phyloP scores from a whole-genome alignment of 1,140 invertebrate species.

The Calliopsis andreniformis region DNA sequence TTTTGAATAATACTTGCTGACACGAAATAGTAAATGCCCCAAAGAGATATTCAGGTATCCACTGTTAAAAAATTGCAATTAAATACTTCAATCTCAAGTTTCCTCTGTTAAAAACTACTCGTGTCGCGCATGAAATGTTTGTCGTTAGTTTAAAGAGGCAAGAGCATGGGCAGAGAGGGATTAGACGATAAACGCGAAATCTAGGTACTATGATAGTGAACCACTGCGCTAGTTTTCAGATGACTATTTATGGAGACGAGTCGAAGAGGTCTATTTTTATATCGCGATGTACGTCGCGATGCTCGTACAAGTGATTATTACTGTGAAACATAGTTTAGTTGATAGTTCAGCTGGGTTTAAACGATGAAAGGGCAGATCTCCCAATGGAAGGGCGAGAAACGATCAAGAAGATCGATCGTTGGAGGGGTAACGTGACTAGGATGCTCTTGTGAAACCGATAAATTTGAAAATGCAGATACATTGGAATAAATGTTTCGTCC shows the following conservation, averaged over 20 bases:
- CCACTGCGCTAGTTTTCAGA: constrained; percentile 44
- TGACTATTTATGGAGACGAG: constrained; percentile 38
- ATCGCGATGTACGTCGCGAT: constrained; percentile 50
- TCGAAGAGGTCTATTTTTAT: constrained; percentile 59
- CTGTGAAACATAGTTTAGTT: constrained; percentile 37
- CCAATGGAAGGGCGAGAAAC: too few relatives aligned
- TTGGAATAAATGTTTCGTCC: too few relatives aligned
- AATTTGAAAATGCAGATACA: too few relatives aligned
- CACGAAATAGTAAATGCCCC: too few relatives aligned
- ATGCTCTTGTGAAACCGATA: too few relatives aligned
- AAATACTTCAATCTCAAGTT: neutral
- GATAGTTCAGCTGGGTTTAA: constrained; percentile 38
- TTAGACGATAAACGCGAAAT: neutral
- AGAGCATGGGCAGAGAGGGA: neutral
- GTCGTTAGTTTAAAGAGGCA: neutral
- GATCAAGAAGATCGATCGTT: too few relatives aligned
- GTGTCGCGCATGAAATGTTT: neutral
- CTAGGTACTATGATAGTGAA: constrained; percentile 23
- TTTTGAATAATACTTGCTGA: too few relatives aligned
- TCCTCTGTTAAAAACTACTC: neutral
- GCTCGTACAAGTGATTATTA: constrained; percentile 37
- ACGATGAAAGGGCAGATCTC: neutral
- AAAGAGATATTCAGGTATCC: too few relatives aligned
- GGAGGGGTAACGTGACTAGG: too few relatives aligned
- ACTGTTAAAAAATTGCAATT: too few relatives aligned